A percentile compares a stretch with the other conserved stretches of the same genome.
Evolutionary conservation across 64 coral and sea anemone genomes (phyloP).

Genomic region (Stichodactyla mertensii): DNA sequence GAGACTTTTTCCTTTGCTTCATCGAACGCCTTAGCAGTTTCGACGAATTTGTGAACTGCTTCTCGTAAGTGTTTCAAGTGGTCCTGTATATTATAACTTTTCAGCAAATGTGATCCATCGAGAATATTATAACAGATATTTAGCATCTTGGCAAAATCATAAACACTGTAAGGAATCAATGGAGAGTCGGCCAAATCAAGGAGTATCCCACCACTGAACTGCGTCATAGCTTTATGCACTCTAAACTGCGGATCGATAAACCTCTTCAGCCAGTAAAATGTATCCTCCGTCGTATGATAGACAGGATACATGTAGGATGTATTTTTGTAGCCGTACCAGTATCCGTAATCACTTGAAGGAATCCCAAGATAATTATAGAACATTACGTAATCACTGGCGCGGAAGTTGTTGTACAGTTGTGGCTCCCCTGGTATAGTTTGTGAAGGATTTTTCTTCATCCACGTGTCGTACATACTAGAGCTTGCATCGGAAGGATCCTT

Average conservation of each 20-base stretch:
- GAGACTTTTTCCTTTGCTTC: slow-evolving; percentile 22
- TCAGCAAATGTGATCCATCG: background rate
- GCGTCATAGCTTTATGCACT: slow-evolving; percentile 44
- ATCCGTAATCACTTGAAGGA: slow-evolving; percentile 54
- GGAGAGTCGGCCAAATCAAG: slow-evolving; percentile 69
- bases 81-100: background rate
- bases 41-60: slow-evolving; percentile 41
- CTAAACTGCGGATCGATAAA: slow-evolving; percentile 48
- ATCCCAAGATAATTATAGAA: slow-evolving; percentile 60
- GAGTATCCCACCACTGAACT: slow-evolving; percentile 61
- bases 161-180: slow-evolving; percentile 58
- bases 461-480: slow-evolving; percentile 26
- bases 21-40: slow-evolving; percentile 51
- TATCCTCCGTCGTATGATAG: slow-evolving; percentile 56
- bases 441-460: slow-evolving; percentile 30
- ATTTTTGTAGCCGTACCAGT: slow-evolving; percentile 53
- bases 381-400: slow-evolving; percentile 39
- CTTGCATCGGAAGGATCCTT: slow-evolving; percentile 20
- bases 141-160: slow-evolving; percentile 46
- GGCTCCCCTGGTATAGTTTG: slow-evolving; percentile 12
- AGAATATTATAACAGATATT: slow-evolving; percentile 69
- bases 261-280: slow-evolving; percentile 53
- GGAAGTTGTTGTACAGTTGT: background rate
- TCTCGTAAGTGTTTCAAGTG: slow-evolving; percentile 30
- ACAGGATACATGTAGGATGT: slow-evolving; percentile 30